These are phyloP conservation scores for Acropternis orthonyx DNA, from an alignment of 2,797 vertebrate genomes.

Conservation along the genomic window DNA sequence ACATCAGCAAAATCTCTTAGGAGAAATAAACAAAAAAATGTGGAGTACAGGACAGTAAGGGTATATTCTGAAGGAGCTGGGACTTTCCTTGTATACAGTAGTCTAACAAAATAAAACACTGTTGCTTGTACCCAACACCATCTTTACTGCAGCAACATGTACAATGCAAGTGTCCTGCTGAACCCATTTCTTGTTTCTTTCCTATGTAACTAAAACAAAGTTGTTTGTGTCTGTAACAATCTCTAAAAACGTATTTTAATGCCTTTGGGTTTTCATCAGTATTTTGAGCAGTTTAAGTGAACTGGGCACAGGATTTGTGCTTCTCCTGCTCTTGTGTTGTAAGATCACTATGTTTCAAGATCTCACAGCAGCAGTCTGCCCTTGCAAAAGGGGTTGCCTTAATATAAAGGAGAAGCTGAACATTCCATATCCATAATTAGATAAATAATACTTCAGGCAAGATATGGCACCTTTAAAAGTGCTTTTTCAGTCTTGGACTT, in stretches of 20 bases:
- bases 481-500: slow-evolving; percentile 74
- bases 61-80: not conserved
- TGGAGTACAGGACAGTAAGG: slow-evolving; percentile 38
- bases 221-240: slow-evolving; percentile 27
- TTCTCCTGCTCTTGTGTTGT: not conserved
- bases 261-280: slow-evolving; percentile 41
- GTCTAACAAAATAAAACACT: not conserved
- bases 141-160: not conserved
- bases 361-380: slow-evolving; percentile 13
- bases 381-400: slow-evolving; percentile 38
- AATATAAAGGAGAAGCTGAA: slow-evolving; percentile 35
- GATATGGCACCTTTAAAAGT: slow-evolving; percentile 76
- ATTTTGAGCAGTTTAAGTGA: slow-evolving; percentile 60
- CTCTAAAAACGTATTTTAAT: slow-evolving; percentile 65
- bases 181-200: not conserved
- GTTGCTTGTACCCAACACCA: not conserved
- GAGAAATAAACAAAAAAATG: slow-evolving; percentile 6
- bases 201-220: slow-evolving; percentile 29
- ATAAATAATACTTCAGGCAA: slow-evolving; percentile 71
- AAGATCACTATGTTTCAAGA: slow-evolving; percentile 6
- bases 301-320: slow-evolving; percentile 37
- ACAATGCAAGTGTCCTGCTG: not conserved
- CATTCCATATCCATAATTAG: slow-evolving; percentile 56
- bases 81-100: not conserved
- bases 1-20: slow-evolving; percentile 21